Percentiles rank a stretch among this genome's conserved stretches.
These are phyloP conservation scores for Phoronis australis DNA, from an alignment of 2,888 invertebrate species.

Conservation along the genomic window DNA sequence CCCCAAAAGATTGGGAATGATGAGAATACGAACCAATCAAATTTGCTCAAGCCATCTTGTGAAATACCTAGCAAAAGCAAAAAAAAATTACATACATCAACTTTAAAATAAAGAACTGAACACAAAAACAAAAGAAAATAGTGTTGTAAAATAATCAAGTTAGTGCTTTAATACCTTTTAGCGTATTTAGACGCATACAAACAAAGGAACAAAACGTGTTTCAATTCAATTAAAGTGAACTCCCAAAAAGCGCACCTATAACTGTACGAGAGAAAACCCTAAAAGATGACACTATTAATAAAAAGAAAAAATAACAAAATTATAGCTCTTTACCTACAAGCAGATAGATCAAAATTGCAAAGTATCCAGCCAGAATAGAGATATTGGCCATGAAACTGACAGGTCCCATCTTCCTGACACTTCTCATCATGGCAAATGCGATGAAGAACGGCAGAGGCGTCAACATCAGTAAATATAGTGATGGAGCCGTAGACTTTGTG, in stretches of 20 bases:
- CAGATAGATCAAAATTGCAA: constrained; percentile 31
- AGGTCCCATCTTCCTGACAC: constrained; percentile 35
- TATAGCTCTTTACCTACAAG: constrained; percentile 33
- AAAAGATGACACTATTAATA: too few species aligned
- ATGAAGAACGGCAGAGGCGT: constrained; percentile 40
- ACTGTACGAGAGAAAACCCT: too few species aligned
- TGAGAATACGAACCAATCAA: constrained; percentile 16
- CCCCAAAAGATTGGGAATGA: constrained; percentile 44
- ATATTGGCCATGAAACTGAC: constrained; percentile 40
- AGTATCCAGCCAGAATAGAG: constrained; percentile 36
- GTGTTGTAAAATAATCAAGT: too few species aligned
- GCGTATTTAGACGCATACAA: too few species aligned
- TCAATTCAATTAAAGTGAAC: too few species aligned
- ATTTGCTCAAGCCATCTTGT: constrained; percentile 13
- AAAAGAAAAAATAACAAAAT: too few species aligned
- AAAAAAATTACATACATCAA: too few species aligned
- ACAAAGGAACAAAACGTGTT: too few species aligned
- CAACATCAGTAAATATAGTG: constrained; percentile 33
- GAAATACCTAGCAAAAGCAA: constrained; percentile 20
- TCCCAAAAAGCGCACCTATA: too few species aligned
- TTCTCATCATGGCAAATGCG: constrained; percentile 33
- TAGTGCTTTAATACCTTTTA: too few species aligned
- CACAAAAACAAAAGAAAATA: too few species aligned
- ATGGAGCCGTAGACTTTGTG: constrained; percentile 21
- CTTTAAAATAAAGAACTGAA: too few species aligned